Evolutionary conservation across 92 coral and sea anemone species (phyloP), one percentile per base, ranked within the genome.

Genomic region (Metridium senile): DNA sequence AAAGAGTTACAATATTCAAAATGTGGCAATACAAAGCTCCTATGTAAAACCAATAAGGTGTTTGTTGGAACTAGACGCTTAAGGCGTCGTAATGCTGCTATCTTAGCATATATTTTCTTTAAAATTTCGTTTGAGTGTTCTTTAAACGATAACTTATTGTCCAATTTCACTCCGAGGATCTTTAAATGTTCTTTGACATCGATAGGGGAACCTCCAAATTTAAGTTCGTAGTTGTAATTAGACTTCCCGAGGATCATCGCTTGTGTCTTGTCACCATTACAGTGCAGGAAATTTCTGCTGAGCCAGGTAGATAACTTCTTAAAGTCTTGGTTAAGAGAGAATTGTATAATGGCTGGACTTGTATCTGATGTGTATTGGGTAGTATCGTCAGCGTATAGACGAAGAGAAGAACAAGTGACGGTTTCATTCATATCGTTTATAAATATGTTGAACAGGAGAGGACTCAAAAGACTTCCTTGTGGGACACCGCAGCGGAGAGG

Each of bases 251-350:
- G 47, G 49, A 43, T 35, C 75, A 82, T 74, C 11, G 81, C 86
- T 49, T 82, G 87, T 27, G 87, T 57, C 71, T 82, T 82, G 30
- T 58, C 35, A 26, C 35, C 59, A 53, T 82, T 82, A 21, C 74
- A 57, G 25, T n/a, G 26, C 23, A 82, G 74, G 51, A 29, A 66
- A 53, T 82, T 82, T 32, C 22, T 32, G 21, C 27, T 31, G 29
- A 81, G 62, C 85, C 85, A 81, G 27, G 72, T 33, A 34, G 73
- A 33, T 26, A 81, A 46, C 16, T 47, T 46, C 20, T 59, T 20
- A 43, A 81, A 27, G 59, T 72, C 79, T 8, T 61, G 10, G 43
- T 81, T 71, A 28, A 81, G 21, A 23, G 45, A 33, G 34, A 57
- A 59, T 57, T 81, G 79, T 30, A 81, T 35, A 19, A 45, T 62